Conservation (phyloP, 2,113 vertebrate species). For the Takifugu bimaculatus region DNA sequence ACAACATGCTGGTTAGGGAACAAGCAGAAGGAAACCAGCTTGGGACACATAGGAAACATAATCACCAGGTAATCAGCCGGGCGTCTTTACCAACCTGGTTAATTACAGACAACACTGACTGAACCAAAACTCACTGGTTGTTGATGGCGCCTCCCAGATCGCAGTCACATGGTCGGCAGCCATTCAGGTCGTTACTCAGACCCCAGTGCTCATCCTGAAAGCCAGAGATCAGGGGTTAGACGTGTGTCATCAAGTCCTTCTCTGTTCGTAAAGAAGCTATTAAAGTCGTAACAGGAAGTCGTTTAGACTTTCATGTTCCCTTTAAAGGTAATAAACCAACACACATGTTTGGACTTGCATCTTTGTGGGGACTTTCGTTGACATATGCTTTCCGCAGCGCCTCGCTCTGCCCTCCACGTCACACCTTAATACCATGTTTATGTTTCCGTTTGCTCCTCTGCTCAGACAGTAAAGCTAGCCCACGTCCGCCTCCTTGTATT, state of each 20-base stretch:
- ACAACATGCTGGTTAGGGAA: not conserved
- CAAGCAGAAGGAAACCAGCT: not conserved
- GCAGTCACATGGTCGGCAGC: conserved; percentile 94
- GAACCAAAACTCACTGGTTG: conserved; percentile 81
- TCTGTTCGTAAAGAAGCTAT: conserved; percentile 3
- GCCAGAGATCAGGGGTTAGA: conserved; percentile 11
- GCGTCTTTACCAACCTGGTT: not conserved
- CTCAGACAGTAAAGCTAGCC: too few relatives aligned
- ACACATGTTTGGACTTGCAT: not conserved
- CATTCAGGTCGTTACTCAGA: conserved; percentile 92
- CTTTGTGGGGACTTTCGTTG: too few relatives aligned
- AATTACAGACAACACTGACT: not conserved
- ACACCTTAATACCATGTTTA: not conserved
- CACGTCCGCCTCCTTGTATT: not conserved
- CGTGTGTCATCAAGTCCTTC: not conserved
- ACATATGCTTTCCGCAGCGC: too few relatives aligned
- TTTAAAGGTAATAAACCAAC: not conserved
- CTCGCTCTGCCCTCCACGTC: too few relatives aligned
- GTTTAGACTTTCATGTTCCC: conserved; percentile 4
- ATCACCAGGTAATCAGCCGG: too few relatives aligned
- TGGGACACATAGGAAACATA: too few relatives aligned
- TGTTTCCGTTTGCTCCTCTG: not conserved
- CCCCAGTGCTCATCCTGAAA: conserved; percentile 93
- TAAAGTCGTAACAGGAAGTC: conserved; percentile 11
- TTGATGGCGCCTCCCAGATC: conserved; percentile 87